Evolutionary conservation across 2,797 vertebrate genomes (phyloP), one percentile per base, ranked within the genome.

Genomic region (Hippoglossus hippoglossus): DNA sequence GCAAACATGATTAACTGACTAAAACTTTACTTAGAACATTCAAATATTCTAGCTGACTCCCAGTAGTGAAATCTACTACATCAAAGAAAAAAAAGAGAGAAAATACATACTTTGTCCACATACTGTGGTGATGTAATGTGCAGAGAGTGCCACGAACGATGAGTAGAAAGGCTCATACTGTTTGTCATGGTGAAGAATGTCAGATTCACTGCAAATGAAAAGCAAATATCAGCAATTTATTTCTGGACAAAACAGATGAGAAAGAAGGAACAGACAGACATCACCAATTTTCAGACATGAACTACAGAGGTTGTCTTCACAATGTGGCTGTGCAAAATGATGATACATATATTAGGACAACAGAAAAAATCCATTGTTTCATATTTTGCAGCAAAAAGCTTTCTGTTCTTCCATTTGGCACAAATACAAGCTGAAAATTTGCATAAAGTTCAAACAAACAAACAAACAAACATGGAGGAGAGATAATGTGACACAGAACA

Each of bases 121-220:
- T 69, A 99, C 97, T 57, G 98, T 99, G 84, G 98, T 98, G 94
- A 99, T 98, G 94, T 99, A 99, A 94, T 99, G 98, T 2, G 98
- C 98, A 81, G 98, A 98, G 70, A 99, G 97, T 2, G 98, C 98
- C 91, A 99, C 96, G 2, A 99, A 99, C 25, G 98, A 99, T 0
- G 98, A 99, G 94, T 99, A 99, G 93, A 99, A 99, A 5, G 98
- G 98, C 93, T 99, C 98, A 12, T 98, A 99, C 73, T 99, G 98
- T 93, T 99, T 99, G 94, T 99, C 98, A 0, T 99, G 98, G 87
- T 97, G 97, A 91, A 99, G 94, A 92, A 99, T 99, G 90, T 99
- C 97, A 7, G 96, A 96, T 87, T 98, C 97, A 87, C 98, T 99
- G 94, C 44, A 91, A 87, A 84, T n/a, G 62, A 83, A 56, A 82